Percentiles rank a stretch among this genome's conserved stretches.
These are phyloP conservation scores for Leptopilina boulardi DNA, from an alignment of 1,140 invertebrate genomes.

Conservation along the genomic window DNA sequence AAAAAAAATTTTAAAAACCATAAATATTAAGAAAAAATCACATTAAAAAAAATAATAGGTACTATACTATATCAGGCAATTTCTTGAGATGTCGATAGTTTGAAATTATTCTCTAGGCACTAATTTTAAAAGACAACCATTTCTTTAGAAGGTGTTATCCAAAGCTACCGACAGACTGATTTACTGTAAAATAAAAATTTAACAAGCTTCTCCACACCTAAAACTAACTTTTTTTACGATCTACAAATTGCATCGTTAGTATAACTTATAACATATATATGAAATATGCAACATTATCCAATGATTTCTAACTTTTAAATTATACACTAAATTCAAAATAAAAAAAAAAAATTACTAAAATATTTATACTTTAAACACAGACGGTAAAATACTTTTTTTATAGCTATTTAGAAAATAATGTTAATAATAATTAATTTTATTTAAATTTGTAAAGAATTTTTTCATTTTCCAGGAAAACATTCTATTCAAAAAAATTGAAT, in stretches of 20 bases:
- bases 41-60: not conserved
- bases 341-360: too few relatives aligned
- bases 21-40: not conserved
- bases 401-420: too few relatives aligned
- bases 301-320: too few relatives aligned
- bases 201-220: not conserved
- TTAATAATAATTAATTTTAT: too few relatives aligned
- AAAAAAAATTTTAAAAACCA: not conserved
- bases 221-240: not conserved
- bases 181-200: slow-evolving; percentile 13
- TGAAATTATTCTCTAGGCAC: not conserved
- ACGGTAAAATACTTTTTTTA: too few relatives aligned
- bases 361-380: too few relatives aligned
- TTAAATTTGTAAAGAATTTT: too few relatives aligned
- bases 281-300: too few relatives aligned
- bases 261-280: too few relatives aligned
- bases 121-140: slow-evolving; percentile 25
- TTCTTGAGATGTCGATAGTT: slow-evolving; percentile 47
- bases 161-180: slow-evolving; percentile 1
- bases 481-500: too few relatives aligned
- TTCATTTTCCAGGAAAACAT: too few relatives aligned
- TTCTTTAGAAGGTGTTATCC: not conserved
- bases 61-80: slow-evolving; percentile 4
- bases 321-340: too few relatives aligned
- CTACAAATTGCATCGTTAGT: not conserved